Evolutionary conservation across 2,113 vertebrate genomes (phyloP), one percentile per base, ranked within the genome.

Genomic region (Alaudala cheleensis): DNA sequence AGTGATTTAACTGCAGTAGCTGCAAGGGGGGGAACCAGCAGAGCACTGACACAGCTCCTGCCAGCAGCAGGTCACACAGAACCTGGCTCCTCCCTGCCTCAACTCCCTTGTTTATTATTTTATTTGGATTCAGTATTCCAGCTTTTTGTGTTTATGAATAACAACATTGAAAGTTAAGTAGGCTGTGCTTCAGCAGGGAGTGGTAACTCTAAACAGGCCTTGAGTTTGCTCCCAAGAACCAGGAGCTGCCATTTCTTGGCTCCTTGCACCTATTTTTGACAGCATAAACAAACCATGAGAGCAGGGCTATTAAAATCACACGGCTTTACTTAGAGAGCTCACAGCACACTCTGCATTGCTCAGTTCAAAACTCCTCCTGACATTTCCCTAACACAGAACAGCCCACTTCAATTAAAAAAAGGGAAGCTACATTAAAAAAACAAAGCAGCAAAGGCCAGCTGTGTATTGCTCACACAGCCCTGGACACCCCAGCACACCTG

Each of bases 231-330:
- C 86, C 56, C 37, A 17, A 53, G 49, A 72, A 61, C 23, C 31
- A 76, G 85, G 73, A 88, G 49, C 7, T 87, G 49, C 81, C 79
- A 4, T 50, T 78, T 67, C 72, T 81, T 79, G 84, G 70, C 86
- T 84, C 70, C 86, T 37, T 3, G 4, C 47, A 26, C 73, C 57
- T 45, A 17, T 44, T 89, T 88, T 84, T 81, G 50, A 82, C 19
- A 51, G 47, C 73, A 86, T 61, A 82, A 95, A 78, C 79, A 77
- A 88, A 79, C 40, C 71, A 45, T 39, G 86, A 93, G 91, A 45
- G 28, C 58, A 11, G 10, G 5, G 82, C 95, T 93, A 53, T 90
- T 79, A 54, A 80, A 95, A 76, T 92, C 90, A 95, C 93, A 85
- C 54, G 0, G 49, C 81, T 96, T 97, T 97, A 95, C 93, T 95